Evolutionary conservation across 1,140 invertebrate genomes (phyloP).

Genomic region (Bombus vancouverensis): DNA sequence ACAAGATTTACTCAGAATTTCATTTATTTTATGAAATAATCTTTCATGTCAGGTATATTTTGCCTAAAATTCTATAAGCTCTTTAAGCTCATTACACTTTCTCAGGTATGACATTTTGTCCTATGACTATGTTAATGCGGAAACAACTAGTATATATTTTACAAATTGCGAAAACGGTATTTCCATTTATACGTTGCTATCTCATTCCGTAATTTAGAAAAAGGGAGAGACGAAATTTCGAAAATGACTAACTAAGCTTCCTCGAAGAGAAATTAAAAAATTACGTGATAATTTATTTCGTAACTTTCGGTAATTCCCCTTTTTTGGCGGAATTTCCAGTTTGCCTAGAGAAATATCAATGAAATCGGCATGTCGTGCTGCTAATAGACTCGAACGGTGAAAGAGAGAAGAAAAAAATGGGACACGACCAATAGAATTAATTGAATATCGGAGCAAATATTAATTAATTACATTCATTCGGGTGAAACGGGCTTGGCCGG

Average conservation of each 20-base stretch:
- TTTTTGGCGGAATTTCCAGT: background rate
- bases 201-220: no score
- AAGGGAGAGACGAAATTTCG: background rate
- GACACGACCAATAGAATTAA: constrained; percentile 41
- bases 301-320: background rate
- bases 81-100: no score
- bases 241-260: background rate
- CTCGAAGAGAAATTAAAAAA: background rate
- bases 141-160: no score
- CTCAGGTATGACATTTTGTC: no score
- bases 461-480: constrained; percentile 55
- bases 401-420: background rate
- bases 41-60: no score
- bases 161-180: no score
- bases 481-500: constrained; percentile 29
- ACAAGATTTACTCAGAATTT: no score
- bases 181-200: no score
- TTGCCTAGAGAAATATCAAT: constrained; percentile 9
- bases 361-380: constrained; percentile 6
- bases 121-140: no score
- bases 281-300: background rate
- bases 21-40: no score
- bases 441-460: constrained; percentile 46
- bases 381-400: constrained; percentile 20
- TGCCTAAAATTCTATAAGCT: no score